Base-by-base conservation (phyloP, 2,888 invertebrate species). In the Brachynemurus nebulosus region DNA sequence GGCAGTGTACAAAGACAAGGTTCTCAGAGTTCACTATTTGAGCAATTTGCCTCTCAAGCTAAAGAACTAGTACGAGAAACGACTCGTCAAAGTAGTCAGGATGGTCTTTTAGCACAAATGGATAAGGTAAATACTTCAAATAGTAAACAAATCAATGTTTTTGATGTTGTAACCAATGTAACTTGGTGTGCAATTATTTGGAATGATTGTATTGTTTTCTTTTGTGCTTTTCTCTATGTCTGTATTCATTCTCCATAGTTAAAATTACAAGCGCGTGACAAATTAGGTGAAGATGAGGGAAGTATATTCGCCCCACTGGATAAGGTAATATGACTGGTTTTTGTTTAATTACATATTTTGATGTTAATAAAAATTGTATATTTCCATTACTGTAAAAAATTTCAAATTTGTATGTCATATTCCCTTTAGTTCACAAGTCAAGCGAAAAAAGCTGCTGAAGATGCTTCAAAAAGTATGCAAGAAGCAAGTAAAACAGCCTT, bases 101-200 rank as follows among this genome's bases (percentile, higher is more conserved):
- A 91, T 60, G 89, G 89, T 19, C 59, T 89, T 4, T 67, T 90
- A 7, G 86, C 89, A 2, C 90, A 90, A 50, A 85, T 91, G 75
- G 90, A 90, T 57, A 90, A 90, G 78, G 86, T 89, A 66, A 49
- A n/a, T n/a, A n/a, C n/a, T n/a, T n/a, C n/a, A n/a, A n/a, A n/a
- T n/a, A n/a, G n/a, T n/a, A n/a, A n/a, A n/a, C n/a, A n/a, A n/a
- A n/a, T n/a, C n/a, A n/a, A n/a, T n/a, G 53, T 52, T 48, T 12
- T 16, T 45, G 30, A 40, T 36, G 19, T n/a, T n/a, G n/a, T n/a
- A n/a, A n/a, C n/a, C n/a, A n/a, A n/a, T n/a, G 27, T 2, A 27
- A 27, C 9, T 4, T 27, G 9, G 27, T n/a, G 12, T 27, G 27
- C 11, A 5, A 27, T n/a, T n/a, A 27, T 33, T 9, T 44, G 11